These are phyloP conservation scores for Helobdella robusta DNA, from an alignment of 2,888 invertebrate genomes.

Conservation along the genomic window DNA sequence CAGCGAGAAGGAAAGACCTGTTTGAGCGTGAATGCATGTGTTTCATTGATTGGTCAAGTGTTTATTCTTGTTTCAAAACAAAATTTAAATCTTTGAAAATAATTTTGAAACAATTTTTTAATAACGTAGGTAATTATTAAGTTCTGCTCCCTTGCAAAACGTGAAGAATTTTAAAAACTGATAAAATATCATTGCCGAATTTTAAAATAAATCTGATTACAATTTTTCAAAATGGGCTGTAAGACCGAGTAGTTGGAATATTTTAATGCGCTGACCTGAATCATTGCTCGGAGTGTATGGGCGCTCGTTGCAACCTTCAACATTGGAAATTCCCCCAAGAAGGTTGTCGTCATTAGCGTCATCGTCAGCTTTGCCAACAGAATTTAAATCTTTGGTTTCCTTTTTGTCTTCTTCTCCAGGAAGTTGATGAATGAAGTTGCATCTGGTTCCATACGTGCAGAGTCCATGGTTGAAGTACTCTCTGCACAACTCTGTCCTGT, in stretches of 20 bases:
- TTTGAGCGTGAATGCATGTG: too few relatives aligned
- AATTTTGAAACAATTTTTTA: too few relatives aligned
- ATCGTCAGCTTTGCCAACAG: background rate
- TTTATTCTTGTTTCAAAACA: too few relatives aligned
- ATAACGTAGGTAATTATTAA: too few relatives aligned
- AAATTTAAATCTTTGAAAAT: too few relatives aligned
- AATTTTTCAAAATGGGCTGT: too few relatives aligned
- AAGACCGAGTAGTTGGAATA: background rate
- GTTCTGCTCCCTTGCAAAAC: too few relatives aligned
- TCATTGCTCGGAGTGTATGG: conserved; percentile 23
- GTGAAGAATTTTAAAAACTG: too few relatives aligned
- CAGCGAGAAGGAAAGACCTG: conserved; percentile 4
- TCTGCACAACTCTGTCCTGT: conserved; percentile 90
- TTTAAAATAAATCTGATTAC: too few relatives aligned
- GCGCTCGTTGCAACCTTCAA: background rate
- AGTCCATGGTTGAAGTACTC: conserved; percentile 92
- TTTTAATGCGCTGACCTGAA: conserved; percentile 3
- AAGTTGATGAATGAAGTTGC: conserved; percentile 90
- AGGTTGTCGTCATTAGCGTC: background rate
- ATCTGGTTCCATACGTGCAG: conserved; percentile 93
- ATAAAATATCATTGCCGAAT: too few relatives aligned
- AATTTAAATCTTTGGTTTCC: background rate
- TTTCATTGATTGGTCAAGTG: too few relatives aligned
- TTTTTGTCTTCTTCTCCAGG: background rate
- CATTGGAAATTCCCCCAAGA: background rate